Conservation (phyloP, 2,113 vertebrate genomes). For the Rhinoptilus africanus region DNA sequence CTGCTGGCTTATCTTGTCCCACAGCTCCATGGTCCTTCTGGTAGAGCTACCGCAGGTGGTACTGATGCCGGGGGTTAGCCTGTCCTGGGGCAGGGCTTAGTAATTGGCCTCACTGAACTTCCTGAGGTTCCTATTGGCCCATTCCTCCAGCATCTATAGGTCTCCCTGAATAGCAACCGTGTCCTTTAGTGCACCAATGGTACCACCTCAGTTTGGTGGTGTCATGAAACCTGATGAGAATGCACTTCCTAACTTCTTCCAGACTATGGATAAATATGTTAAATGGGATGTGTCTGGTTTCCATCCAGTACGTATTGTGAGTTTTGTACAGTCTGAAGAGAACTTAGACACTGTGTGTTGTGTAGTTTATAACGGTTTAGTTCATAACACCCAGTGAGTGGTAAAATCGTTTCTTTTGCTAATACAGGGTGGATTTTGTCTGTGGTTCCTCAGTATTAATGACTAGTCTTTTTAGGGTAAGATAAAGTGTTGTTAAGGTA, state of each 20-base stretch:
- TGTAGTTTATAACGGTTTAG: constrained; percentile 15
- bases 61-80: neutral
- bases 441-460: constrained; percentile 1
- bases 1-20: neutral
- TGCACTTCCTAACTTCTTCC: neutral
- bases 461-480: neutral
- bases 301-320: neutral
- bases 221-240: neutral
- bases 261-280: neutral
- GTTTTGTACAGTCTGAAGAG: neutral
- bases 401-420: neutral
- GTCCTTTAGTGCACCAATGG: no score
- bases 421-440: neutral
- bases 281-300: neutral
- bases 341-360: neutral
- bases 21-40: neutral
- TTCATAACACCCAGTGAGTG: constrained; percentile 5
- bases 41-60: no score
- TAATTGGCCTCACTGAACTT: neutral
- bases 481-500: neutral
- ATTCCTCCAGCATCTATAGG: neutral
- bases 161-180: neutral
- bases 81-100: neutral
- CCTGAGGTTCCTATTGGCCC: neutral
- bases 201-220: neutral